Conservation (phyloP, 2,888 invertebrate species). For the Morpho helenor region DNA sequence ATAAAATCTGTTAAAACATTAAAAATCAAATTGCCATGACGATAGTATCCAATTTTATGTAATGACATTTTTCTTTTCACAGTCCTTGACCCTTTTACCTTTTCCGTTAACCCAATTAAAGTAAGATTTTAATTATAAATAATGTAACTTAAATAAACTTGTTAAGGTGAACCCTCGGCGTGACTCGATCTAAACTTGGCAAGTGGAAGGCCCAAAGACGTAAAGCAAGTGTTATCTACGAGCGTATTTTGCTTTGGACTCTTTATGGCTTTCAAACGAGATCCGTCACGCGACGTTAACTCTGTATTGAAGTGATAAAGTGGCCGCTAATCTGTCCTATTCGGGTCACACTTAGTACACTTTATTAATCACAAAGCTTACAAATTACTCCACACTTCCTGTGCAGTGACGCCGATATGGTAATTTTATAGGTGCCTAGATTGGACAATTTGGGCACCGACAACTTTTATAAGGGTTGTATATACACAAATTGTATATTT, state of each 20-base stretch:
- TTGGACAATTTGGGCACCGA: constrained; percentile 66
- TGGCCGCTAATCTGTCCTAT: constrained; percentile 78
- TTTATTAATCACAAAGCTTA: constrained; percentile 80
- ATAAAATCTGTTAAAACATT: no score
- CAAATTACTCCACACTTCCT: constrained; percentile 77
- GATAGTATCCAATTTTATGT: no score
- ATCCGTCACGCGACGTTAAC: constrained; percentile 78
- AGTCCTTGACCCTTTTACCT: no score
- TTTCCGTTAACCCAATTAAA: constrained; percentile 46
- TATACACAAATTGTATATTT: constrained; percentile 22
- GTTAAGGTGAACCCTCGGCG: constrained; percentile 58
- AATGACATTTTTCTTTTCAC: no score
- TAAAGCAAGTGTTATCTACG: constrained; percentile 75
- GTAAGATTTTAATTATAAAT: constrained; percentile 70
- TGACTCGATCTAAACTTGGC: constrained; percentile 58
- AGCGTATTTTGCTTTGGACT: constrained; percentile 77
- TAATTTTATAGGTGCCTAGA: constrained; percentile 73
- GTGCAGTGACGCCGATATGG: constrained; percentile 72
- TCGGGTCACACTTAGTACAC: constrained; percentile 78
- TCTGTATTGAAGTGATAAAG: constrained; percentile 78
- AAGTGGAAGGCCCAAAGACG: constrained; percentile 72
- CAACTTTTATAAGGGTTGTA: constrained; percentile 58
- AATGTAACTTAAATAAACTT: constrained; percentile 69
- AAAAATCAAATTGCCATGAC: no score
- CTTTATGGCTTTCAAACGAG: constrained; percentile 79